Conservation (phyloP, 2,797 vertebrate genomes). For the Lacerta agilis region DNA sequence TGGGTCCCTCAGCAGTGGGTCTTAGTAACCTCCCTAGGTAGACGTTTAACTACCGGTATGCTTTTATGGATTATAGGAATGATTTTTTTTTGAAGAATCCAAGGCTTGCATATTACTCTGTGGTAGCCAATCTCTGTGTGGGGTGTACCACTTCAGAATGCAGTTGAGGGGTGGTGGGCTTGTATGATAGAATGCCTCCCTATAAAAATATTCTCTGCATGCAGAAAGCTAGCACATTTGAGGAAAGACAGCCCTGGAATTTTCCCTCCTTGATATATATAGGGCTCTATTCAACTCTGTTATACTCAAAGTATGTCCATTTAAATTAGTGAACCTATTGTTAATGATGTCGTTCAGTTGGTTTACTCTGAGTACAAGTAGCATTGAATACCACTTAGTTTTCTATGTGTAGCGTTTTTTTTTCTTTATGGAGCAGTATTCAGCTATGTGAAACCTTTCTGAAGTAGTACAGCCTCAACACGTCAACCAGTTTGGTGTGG, state of each 20-base stretch:
- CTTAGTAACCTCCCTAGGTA: too few relatives aligned
- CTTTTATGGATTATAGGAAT: neutral
- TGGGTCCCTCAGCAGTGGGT: neutral
- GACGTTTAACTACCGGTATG: neutral
- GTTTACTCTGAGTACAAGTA: too few relatives aligned
- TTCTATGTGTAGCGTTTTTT: too few relatives aligned
- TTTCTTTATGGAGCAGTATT: neutral
- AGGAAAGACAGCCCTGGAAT: neutral
- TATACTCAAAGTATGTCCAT: too few relatives aligned
- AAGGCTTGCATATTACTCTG: neutral
- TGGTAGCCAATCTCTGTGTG: too few relatives aligned
- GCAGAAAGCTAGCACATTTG: neutral
- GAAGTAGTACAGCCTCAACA: neutral
- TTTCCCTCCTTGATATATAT: neutral
- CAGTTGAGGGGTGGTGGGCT: neutral
- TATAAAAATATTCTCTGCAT: neutral
- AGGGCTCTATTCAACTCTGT: too few relatives aligned
- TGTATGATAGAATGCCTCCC: too few relatives aligned
- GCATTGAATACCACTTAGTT: too few relatives aligned
- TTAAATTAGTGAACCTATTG: too few relatives aligned
- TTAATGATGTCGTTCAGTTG: too few relatives aligned
- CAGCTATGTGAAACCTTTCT: neutral
- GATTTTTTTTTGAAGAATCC: neutral
- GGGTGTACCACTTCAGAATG: neutral
- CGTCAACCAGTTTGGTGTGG: neutral